Evolutionary conservation across 2,888 invertebrate species (phyloP).

Genomic region (Bembecia ichneumoniformis): DNA sequence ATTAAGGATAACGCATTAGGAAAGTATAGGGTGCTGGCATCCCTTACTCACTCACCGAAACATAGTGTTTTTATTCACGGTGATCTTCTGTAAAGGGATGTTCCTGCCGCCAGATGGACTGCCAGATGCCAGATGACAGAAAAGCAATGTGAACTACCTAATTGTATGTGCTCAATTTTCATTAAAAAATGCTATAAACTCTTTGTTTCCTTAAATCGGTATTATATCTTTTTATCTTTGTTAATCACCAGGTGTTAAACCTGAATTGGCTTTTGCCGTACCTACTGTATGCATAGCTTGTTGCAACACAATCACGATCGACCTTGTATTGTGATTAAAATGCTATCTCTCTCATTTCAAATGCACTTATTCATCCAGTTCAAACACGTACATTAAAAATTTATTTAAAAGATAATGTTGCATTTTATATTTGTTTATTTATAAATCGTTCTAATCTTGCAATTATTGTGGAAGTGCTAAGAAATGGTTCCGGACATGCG

Average conservation of each 20-base stretch:
- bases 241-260: slow-evolving; percentile 47
- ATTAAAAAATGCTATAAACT: background rate
- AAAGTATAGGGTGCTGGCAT: no score
- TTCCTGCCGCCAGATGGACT: no score
- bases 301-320: slow-evolving; percentile 47
- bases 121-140: no score
- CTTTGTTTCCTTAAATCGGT: background rate
- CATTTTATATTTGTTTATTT: no score
- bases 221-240: slow-evolving; percentile 42
- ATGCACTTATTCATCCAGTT: background rate
- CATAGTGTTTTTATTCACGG: no score
- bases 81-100: no score
- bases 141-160: no score
- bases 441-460: no score
- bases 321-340: slow-evolving; percentile 33
- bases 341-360: slow-evolving; percentile 29
- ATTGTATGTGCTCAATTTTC: no score
- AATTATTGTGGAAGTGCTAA: slow-evolving; percentile 36
- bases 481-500: slow-evolving; percentile 64
- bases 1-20: no score
- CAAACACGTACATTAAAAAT: slow-evolving; percentile 1
- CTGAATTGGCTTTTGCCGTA: slow-evolving; percentile 34
- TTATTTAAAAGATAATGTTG: no score
- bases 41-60: no score
- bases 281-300: slow-evolving; percentile 18